Base-by-base conservation (phyloP, 2,113 vertebrate species). In the Podarcis cretensis region DNA sequence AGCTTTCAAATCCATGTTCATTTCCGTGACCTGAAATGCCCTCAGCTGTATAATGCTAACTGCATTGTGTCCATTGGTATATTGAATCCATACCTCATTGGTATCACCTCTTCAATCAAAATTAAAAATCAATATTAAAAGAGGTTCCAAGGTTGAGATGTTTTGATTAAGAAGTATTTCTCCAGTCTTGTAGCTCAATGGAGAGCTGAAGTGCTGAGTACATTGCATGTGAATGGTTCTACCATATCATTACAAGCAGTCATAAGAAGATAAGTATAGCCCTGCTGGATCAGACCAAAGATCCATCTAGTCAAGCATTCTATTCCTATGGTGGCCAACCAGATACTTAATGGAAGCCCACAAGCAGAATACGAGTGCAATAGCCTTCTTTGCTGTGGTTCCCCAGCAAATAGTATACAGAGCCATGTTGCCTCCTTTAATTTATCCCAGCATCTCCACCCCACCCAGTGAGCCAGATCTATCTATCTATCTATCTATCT, bases 21-120 rank as follows among this genome's bases (percentile, higher is more conserved):
- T 77, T 85, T 74, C 54, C 21, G 65, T 86, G 84, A 86, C 40
- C 59, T 75, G 84, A 76, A 81, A 30, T 86, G 69, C n/a, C 78
- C 18, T 66, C 73, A 82, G 40, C 71, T 76, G 63, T 86, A 57
- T 83, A 76, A n/a, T 77, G 8, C 71, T 82, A 83, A 75, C 18
- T 65, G 32, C 27, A n/a, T 35, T 35, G 10, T 16, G 6, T 43
- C 87, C 59, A 75, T 3, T 66, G 81, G 69, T 65, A 65, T 43
- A 69, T 80, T 27, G 40, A 83, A 79, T 69, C 57, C 71, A 78
- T 87, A 21, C 32, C 37, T 79, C 0, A n/a, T 25, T 78, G 23
- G 54, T 80, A 14, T 37, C 71, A 88, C 35, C 54, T 90, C 82
- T 81, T 82, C 65, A 69, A 75, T 18, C 27, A 87, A 35, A 68